Evolutionary conservation across 2,797 vertebrate genomes (phyloP).

Genomic region (Ispidina picta): DNA sequence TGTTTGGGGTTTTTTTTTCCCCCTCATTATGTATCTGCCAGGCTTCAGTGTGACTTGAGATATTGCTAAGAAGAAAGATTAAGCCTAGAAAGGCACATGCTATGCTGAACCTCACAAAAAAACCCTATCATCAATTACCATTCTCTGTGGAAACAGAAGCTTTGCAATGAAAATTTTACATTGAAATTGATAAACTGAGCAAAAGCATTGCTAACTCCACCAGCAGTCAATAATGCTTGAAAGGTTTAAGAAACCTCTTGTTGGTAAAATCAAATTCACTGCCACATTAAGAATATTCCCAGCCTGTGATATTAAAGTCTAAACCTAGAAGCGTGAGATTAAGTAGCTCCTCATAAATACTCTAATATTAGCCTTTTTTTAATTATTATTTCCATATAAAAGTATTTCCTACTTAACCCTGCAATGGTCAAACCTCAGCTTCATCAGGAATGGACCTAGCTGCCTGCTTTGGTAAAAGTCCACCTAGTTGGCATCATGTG

Average conservation of each 20-base stretch:
- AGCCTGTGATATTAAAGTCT: background rate
- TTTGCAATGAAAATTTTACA: background rate
- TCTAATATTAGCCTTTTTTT: background rate
- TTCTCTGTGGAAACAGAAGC: background rate
- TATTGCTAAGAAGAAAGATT: background rate
- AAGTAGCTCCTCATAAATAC: background rate
- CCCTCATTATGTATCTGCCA: background rate
- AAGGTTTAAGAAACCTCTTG: background rate
- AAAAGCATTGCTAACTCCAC: background rate
- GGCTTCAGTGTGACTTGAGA: background rate
- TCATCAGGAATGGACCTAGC: background rate
- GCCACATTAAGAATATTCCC: background rate
- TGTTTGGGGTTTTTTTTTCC: background rate
- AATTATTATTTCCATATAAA: background rate
- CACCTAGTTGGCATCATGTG: rapidly evolving
- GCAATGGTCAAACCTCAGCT: background rate
- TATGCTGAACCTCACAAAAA: background rate
- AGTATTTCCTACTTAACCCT: background rate
- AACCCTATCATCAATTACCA: background rate
- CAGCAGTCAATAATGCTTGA: background rate
- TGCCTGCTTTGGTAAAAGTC: background rate
- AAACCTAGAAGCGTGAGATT: background rate
- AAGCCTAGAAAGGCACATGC: background rate
- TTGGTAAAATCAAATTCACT: background rate
- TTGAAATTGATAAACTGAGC: background rate